Conservation (phyloP, 2,113 vertebrate genomes). For the Sisor rabdophorus region DNA sequence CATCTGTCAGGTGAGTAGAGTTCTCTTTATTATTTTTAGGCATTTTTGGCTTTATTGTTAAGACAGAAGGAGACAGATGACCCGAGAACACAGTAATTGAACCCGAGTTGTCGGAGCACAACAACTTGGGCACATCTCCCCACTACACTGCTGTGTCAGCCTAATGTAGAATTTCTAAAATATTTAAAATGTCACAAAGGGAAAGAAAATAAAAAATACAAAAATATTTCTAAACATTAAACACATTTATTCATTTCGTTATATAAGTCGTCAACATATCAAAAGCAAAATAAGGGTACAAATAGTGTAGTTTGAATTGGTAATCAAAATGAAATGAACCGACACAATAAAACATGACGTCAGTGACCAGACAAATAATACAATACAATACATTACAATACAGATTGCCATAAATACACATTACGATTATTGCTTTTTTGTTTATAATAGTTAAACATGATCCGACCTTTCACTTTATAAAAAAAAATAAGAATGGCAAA, state of each 20-base stretch:
- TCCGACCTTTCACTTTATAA: conserved; percentile 5
- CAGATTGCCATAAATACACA: conserved; percentile 17
- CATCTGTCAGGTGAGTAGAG: too few species aligned
- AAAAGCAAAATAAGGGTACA: conserved; percentile 18
- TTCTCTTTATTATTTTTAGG: too few species aligned
- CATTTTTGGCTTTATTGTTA: too few species aligned
- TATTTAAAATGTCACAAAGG: too few species aligned
- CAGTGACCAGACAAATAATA: conserved; percentile 25
- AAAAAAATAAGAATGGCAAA: conserved; percentile 8
- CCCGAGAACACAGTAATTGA: too few species aligned
- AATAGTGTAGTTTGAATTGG: neutral
- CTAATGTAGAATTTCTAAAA: too few species aligned
- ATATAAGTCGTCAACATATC: conserved; percentile 7
- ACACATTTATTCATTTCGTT: neutral
- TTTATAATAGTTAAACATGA: neutral
- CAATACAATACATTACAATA: neutral
- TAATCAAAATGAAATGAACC: conserved; percentile 1
- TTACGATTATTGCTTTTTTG: neutral
- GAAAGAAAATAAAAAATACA: neutral
- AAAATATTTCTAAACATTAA: neutral
- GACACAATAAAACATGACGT: neutral
- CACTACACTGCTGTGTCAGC: too few species aligned
- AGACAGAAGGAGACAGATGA: too few species aligned
- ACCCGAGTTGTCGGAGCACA: too few species aligned
- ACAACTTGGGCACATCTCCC: too few species aligned